Percentiles rank a stretch among this genome's conserved stretches.
These are phyloP conservation scores for Drosophila bifasciata DNA, from an alignment of 1,140 invertebrate genomes.

Conservation along the genomic window DNA sequence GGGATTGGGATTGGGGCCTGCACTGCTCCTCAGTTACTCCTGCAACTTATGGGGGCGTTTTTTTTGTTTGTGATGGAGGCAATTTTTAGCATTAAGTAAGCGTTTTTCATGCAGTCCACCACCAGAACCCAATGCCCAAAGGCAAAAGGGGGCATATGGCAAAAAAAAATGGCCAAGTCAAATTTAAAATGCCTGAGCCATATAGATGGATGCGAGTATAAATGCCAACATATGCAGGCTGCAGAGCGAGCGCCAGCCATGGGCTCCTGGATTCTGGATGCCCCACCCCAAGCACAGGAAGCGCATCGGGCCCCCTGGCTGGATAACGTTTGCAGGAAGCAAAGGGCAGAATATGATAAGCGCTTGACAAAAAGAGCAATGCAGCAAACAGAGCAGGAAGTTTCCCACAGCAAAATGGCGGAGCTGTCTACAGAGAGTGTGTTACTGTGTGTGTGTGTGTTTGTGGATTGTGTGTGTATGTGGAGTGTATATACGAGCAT, in stretches of 20 bases:
- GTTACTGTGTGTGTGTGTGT: too few relatives aligned
- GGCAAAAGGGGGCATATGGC: background rate
- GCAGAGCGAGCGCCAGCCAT: conserved; percentile 15
- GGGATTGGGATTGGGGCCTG: too few relatives aligned
- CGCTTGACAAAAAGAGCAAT: conserved; percentile 50
- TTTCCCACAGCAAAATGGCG: conserved; percentile 17
- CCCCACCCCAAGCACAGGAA: conserved; percentile 51
- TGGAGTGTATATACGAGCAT: background rate
- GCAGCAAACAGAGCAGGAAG: conserved; percentile 34
- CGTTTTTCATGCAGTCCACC: conserved; percentile 42
- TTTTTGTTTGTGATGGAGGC: conserved; percentile 47
- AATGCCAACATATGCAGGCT: conserved; percentile 67
- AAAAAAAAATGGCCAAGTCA: conserved; percentile 40
- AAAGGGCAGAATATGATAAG: conserved; percentile 73
- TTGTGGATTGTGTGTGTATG: background rate
- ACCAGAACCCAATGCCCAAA: conserved; percentile 7
- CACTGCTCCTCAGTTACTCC: conserved; percentile 47
- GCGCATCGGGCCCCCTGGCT: conserved; percentile 52
- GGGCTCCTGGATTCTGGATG: background rate
- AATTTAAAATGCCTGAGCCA: conserved; percentile 59
- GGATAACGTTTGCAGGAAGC: conserved; percentile 76
- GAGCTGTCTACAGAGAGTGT: background rate
- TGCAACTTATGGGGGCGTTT: conserved; percentile 55
- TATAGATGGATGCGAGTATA: conserved; percentile 49
- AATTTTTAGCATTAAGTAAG: conserved; percentile 61